Evolutionary conservation across 2,888 invertebrate genomes (phyloP).

Genomic region (Plemyria rubiginata): DNA sequence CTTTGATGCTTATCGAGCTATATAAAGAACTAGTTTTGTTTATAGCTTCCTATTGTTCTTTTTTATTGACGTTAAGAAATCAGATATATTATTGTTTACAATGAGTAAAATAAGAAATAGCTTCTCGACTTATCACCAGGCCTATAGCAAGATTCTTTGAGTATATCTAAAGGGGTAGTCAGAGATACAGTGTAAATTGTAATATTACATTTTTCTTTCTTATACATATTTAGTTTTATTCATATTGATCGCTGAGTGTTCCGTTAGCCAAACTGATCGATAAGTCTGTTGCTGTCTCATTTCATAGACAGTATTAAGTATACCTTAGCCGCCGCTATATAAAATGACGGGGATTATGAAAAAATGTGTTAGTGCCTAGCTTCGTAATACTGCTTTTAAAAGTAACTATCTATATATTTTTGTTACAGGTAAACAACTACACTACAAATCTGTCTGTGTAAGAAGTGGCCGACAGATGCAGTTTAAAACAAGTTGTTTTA

Average conservation of each 20-base stretch:
- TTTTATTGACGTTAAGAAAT: constrained; percentile 11
- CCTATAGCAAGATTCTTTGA: no score
- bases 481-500: constrained; percentile 34
- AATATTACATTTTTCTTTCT: no score
- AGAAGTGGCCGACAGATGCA: constrained; percentile 11
- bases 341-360: background rate
- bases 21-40: constrained; percentile 14
- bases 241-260: no score
- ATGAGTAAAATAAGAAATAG: no score
- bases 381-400: background rate
- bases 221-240: no score
- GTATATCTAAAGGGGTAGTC: no score
- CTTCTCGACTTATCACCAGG: no score
- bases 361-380: background rate
- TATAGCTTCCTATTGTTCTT: constrained; percentile 12
- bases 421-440: constrained; percentile 37
- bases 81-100: background rate
- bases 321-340: no score
- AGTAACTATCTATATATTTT: constrained; percentile 32
- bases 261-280: no score
- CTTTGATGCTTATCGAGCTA: constrained; percentile 19
- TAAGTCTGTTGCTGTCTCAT: no score
- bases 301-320: no score
- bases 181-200: no score
- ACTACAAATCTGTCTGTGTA: constrained; percentile 18